Percentiles rank a stretch among this genome's conserved stretches.
phyloP scores from a whole-genome alignment of 2,797 vertebrate species.

The Bryconaethiops microstoma region DNA sequence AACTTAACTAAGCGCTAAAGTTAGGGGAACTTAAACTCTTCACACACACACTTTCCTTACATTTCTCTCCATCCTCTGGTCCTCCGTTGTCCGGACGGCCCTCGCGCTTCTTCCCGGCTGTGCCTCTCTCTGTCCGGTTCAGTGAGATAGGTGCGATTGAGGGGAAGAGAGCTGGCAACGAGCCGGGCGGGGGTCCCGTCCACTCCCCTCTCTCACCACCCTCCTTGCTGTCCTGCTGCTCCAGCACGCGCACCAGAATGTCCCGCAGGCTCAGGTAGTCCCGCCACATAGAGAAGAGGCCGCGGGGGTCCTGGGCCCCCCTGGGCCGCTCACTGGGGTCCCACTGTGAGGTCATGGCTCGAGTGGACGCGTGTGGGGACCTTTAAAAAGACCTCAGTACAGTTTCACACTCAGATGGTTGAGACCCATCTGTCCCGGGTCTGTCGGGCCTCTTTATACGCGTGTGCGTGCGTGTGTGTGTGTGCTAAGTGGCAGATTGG shows the following conservation, averaged over 20 bases:
- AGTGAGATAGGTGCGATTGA: not conserved
- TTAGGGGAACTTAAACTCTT: no score
- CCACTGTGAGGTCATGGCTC: not conserved
- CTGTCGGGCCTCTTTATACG: not conserved
- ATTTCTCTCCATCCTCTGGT: not conserved
- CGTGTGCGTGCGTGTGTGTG: no score
- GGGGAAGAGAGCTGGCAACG: not conserved
- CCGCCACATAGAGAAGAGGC: constrained; percentile 79
- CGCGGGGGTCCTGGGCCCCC: not conserved
- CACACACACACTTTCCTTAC: not conserved
- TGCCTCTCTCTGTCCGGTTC: not conserved
- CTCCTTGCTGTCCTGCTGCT: not conserved
- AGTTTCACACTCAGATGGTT: not conserved
- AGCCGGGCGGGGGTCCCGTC: not conserved
- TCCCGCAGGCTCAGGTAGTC: constrained; percentile 80
- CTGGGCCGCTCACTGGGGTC: not conserved
- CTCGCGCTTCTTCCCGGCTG: not conserved
- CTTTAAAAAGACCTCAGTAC: not conserved
- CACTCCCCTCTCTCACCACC: not conserved
- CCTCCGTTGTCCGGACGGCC: not conserved
- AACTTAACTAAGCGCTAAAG: no score
- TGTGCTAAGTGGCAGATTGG: no score
- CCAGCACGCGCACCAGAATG: constrained; percentile 61
- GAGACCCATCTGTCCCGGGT: not conserved
- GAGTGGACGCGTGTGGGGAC: not conserved